Evolutionary conservation across 2,888 invertebrate genomes (phyloP).

Genomic region (Drosophila quinaria): DNA sequence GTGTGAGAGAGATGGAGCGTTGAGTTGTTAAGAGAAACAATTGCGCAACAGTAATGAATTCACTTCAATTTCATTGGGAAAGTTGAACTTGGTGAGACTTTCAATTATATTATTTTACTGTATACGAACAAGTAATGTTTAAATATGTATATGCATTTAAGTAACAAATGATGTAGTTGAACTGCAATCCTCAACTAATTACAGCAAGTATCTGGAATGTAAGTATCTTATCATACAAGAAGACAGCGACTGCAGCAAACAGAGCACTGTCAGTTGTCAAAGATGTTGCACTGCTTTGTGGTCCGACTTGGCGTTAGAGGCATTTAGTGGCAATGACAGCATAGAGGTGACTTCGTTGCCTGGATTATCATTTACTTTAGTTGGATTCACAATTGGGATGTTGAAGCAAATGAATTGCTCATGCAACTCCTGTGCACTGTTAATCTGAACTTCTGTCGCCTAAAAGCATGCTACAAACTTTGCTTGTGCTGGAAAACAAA

Average conservation of each 20-base stretch:
- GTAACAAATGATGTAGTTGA: slow-evolving; percentile 1
- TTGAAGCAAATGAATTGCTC: slow-evolving; percentile 29
- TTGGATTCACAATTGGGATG: slow-evolving; percentile 23
- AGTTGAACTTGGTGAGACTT: neutral
- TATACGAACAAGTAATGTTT: slow-evolving; percentile 1
- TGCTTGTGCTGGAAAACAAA: slow-evolving; percentile 42
- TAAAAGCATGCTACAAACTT: slow-evolving; percentile 52
- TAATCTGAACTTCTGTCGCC: slow-evolving; percentile 57
- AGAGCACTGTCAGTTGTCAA: slow-evolving; percentile 67
- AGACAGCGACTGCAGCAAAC: neutral
- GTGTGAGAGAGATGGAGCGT: neutral
- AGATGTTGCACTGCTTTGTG: slow-evolving; percentile 62
- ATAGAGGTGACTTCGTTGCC: neutral
- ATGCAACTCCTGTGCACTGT: slow-evolving; percentile 28
- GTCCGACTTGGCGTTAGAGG: slow-evolving; percentile 3
- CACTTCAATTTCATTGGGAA: slow-evolving; percentile 18
- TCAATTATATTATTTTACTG: neutral
- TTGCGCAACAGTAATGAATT: slow-evolving; percentile 19
- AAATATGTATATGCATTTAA: neutral
- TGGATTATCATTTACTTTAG: slow-evolving; percentile 53
- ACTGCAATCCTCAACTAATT: slow-evolving; percentile 2
- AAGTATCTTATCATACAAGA: too few relatives aligned
- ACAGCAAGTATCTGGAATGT: neutral
- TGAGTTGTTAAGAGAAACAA: slow-evolving; percentile 8
- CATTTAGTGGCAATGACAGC: slow-evolving; percentile 28